phyloP scores from a whole-genome alignment of 53 echinoderm and acorn worm species.

The Holothuria leucospilota region DNA sequence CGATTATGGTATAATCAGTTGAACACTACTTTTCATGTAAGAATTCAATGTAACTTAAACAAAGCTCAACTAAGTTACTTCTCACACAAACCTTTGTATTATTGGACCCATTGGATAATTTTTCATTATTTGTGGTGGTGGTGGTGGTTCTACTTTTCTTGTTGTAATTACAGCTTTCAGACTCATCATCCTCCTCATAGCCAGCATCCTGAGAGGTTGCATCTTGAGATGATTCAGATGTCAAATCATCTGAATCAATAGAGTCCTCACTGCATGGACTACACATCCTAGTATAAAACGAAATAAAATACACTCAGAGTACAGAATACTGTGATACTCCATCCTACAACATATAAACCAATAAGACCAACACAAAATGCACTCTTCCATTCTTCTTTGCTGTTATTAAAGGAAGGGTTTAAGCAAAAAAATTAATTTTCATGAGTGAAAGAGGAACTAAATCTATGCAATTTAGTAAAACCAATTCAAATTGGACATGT shows the following conservation, averaged over 20 bases:
- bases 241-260: slow-evolving; percentile 94
- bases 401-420: no score
- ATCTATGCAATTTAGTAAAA: no score
- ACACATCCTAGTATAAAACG: slow-evolving; percentile 38
- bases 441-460: no score
- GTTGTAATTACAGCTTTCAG: slow-evolving; percentile 44
- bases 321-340: background rate
- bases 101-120: slow-evolving; percentile 27
- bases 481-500: no score
- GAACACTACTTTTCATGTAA: no score
- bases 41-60: no score
- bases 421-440: no score
- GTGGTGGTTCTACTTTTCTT: slow-evolving; percentile 9
- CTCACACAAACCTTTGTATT: slow-evolving; percentile 1
- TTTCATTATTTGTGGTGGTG: background rate
- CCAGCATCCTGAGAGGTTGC: slow-evolving; percentile 81
- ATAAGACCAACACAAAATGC: no score
- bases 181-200: slow-evolving; percentile 71
- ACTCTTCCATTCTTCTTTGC: no score
- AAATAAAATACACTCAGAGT: background rate
- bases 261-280: slow-evolving; percentile 85
- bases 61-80: no score
- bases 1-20: no score
- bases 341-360: no score
- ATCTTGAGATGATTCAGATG: slow-evolving; percentile 88